These are phyloP conservation scores for Polydrusus tereticollis DNA, from an alignment of 2,888 invertebrate species.

Conservation along the genomic window DNA sequence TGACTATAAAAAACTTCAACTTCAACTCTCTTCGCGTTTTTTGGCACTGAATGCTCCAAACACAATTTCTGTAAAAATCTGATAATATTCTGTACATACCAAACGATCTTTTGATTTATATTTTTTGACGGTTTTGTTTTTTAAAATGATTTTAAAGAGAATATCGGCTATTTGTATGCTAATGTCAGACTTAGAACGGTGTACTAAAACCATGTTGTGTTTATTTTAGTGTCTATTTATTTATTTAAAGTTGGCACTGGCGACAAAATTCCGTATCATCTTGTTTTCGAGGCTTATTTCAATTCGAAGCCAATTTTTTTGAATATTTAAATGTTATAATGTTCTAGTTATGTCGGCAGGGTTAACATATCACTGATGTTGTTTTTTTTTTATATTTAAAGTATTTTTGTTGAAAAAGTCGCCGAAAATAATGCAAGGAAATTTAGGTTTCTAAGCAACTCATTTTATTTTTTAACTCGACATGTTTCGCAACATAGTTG, in stretches of 20 bases:
- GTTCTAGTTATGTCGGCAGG: background rate
- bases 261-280: conserved; percentile 51
- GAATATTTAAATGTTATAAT: background rate
- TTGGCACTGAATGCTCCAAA: too few relatives aligned
- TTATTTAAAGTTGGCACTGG: conserved; percentile 57
- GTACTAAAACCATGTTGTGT: conserved; percentile 50
- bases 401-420: too few relatives aligned
- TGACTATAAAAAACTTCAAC: too few relatives aligned
- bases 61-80: too few relatives aligned
- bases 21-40: too few relatives aligned
- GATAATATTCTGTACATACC: conserved; percentile 2
- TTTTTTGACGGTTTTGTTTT: background rate
- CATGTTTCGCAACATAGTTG: too few relatives aligned
- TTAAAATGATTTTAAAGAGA: background rate
- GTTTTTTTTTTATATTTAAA: background rate
- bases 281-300: conserved; percentile 51
- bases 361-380: too few relatives aligned
- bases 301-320: conserved; percentile 6
- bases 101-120: background rate
- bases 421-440: too few relatives aligned
- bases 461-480: too few relatives aligned
- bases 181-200: background rate
- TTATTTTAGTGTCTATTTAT: conserved; percentile 59
- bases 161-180: background rate
- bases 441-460: too few relatives aligned